Percentiles rank a stretch among this genome's conserved stretches.
phyloP scores from a whole-genome alignment of 2,888 invertebrate genomes.

The Ypsolopha scabrella region DNA sequence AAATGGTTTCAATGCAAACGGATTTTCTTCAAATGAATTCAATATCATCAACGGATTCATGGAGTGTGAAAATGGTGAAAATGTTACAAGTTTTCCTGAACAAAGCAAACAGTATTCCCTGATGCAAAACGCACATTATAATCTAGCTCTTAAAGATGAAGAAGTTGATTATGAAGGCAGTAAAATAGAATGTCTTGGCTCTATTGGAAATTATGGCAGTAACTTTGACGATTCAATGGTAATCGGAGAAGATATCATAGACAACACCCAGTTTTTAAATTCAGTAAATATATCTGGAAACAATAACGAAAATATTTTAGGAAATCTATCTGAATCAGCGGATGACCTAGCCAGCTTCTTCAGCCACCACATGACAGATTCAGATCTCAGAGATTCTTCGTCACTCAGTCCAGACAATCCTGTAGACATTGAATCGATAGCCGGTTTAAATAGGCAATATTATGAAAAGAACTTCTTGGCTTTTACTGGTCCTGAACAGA shows the following conservation, averaged over 20 bases:
- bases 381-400: conserved; percentile 78
- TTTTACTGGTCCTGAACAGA: conserved; percentile 59
- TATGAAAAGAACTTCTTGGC: conserved; percentile 62
- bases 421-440: conserved; percentile 80
- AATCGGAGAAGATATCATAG: conserved; percentile 82
- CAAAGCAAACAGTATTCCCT: conserved; percentile 81
- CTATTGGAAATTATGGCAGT: conserved; percentile 69
- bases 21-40: conserved; percentile 76
- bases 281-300: conserved; percentile 78
- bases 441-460: conserved; percentile 74
- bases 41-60: conserved; percentile 78
- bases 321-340: conserved; percentile 83
- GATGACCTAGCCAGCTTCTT: conserved; percentile 83
- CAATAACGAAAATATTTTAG: conserved; percentile 82
- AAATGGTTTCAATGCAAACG: conserved; percentile 77
- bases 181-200: conserved; percentile 79
- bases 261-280: conserved; percentile 85
- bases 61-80: conserved; percentile 82
- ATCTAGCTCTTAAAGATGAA: conserved; percentile 83
- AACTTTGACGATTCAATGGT: conserved; percentile 86
- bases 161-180: conserved; percentile 82
- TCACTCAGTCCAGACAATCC: conserved; percentile 78
- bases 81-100: conserved; percentile 56
- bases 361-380: conserved; percentile 75
- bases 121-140: conserved; percentile 86